Evolutionary conservation across 2,888 invertebrate species (phyloP).

Genomic region (Brachylomia viminalis): DNA sequence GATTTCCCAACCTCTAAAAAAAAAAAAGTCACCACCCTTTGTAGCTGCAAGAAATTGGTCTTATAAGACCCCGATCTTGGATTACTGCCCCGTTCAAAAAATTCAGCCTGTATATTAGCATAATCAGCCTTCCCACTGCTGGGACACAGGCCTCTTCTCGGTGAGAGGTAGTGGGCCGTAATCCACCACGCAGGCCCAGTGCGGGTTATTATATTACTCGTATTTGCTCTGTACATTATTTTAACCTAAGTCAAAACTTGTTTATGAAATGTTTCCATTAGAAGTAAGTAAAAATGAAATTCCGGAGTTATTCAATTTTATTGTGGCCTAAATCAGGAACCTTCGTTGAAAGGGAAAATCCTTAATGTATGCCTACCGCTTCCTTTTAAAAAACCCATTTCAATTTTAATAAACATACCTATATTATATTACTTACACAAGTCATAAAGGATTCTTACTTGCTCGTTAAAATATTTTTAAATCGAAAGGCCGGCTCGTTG

Average conservation of each 20-base stretch:
- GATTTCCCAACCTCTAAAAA: no score
- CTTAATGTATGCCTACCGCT: conserved; percentile 34
- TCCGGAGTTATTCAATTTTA: conserved; percentile 27
- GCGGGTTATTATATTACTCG: no score
- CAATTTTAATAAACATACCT: conserved; percentile 37
- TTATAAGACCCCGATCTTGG: background rate
- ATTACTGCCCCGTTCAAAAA: background rate
- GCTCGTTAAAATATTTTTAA: conserved; percentile 5
- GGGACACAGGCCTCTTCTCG: no score
- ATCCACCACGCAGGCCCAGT: no score
- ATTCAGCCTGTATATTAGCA: background rate
- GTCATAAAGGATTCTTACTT: conserved; percentile 12
- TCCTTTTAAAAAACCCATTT: conserved; percentile 37
- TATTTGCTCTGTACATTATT: background rate
- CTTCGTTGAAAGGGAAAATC: conserved; percentile 38
- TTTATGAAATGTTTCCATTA: conserved; percentile 18
- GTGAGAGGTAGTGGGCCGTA: no score
- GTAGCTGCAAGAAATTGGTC: background rate
- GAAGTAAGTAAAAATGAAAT: conserved; percentile 5
- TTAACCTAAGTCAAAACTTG: background rate
- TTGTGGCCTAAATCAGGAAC: conserved; percentile 16
- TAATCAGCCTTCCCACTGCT: no score
- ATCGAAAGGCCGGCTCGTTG: background rate
- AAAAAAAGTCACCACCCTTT: no score
- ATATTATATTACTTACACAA: conserved; percentile 14